Conservation (phyloP, 2,888 invertebrate species). For the Saturnia japonica region DNA sequence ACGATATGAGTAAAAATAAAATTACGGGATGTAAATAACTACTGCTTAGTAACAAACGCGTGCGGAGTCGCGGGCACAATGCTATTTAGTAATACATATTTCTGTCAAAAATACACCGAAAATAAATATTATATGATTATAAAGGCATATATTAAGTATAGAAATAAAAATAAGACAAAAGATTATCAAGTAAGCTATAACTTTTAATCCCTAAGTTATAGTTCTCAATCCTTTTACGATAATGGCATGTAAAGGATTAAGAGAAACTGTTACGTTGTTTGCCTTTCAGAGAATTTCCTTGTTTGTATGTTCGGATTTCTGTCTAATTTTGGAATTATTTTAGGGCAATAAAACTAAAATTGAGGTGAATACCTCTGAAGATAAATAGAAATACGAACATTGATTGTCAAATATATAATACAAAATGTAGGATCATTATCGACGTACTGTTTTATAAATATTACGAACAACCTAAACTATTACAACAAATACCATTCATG, state of each 20-base stretch:
- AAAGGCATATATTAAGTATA: neutral
- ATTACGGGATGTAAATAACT: no score
- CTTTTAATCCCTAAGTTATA: conserved; percentile 32
- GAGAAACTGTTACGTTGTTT: conserved; percentile 59
- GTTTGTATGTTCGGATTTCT: conserved; percentile 43
- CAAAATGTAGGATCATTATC: neutral
- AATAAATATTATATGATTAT: conserved; percentile 1
- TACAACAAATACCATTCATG: neutral
- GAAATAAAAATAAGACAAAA: no score
- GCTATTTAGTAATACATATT: no score
- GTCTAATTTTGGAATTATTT: conserved; percentile 46
- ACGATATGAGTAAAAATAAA: no score
- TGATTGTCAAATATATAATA: neutral
- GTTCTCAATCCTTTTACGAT: conserved; percentile 58
- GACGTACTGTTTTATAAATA: neutral
- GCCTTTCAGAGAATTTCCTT: conserved; percentile 49
- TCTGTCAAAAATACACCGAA: neutral
- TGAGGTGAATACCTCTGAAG: neutral
- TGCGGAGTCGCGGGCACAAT: no score
- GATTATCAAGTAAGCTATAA: neutral
- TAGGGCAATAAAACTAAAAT: conserved; percentile 38
- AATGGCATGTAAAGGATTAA: conserved; percentile 65
- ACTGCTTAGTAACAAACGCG: no score
- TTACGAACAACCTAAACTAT: no score
- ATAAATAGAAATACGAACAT: neutral